phyloP scores from a whole-genome alignment of 2,113 vertebrate genomes.

The Oophaga pumilio region DNA sequence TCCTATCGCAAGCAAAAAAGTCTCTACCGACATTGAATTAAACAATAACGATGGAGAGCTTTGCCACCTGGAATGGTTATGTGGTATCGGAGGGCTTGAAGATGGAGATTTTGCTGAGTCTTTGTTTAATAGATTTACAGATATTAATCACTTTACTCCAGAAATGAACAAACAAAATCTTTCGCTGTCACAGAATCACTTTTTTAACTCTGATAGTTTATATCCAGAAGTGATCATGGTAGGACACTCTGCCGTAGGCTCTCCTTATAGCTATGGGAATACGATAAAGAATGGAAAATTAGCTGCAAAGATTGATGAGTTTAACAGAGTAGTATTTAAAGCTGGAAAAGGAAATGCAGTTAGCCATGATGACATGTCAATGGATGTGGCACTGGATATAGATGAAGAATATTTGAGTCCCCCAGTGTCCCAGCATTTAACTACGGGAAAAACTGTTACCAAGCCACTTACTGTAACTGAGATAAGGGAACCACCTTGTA shows the following conservation, averaged over 20 bases:
- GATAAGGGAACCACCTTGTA: slow-evolving; percentile 46
- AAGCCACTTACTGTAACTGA: slow-evolving; percentile 25
- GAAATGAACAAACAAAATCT: slow-evolving; percentile 64
- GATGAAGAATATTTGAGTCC: background rate
- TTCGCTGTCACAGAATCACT: slow-evolving; percentile 55
- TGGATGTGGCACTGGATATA: background rate
- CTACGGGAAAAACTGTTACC: background rate
- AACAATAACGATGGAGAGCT: slow-evolving; percentile 61
- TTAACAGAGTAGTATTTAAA: slow-evolving; percentile 91
- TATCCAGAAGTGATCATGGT: slow-evolving; percentile 36
- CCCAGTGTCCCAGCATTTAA: background rate
- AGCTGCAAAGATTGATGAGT: slow-evolving; percentile 89
- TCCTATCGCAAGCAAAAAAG: background rate
- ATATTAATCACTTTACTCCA: slow-evolving; percentile 72
- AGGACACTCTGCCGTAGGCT: slow-evolving; percentile 52
- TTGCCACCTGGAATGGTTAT: slow-evolving; percentile 81
- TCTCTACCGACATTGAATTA: background rate
- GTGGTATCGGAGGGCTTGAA: slow-evolving; percentile 65
- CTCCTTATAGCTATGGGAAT: slow-evolving; percentile 60
- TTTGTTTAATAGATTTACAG: slow-evolving; percentile 81
- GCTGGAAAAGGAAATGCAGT: slow-evolving; percentile 75
- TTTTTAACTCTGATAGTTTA: slow-evolving; percentile 48
- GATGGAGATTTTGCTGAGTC: slow-evolving; percentile 69
- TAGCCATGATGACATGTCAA: slow-evolving; percentile 33
- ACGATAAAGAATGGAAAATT: slow-evolving; percentile 81